Evolutionary conservation across 2,113 vertebrate genomes (phyloP).

Genomic region (Elephas maximus): DNA sequence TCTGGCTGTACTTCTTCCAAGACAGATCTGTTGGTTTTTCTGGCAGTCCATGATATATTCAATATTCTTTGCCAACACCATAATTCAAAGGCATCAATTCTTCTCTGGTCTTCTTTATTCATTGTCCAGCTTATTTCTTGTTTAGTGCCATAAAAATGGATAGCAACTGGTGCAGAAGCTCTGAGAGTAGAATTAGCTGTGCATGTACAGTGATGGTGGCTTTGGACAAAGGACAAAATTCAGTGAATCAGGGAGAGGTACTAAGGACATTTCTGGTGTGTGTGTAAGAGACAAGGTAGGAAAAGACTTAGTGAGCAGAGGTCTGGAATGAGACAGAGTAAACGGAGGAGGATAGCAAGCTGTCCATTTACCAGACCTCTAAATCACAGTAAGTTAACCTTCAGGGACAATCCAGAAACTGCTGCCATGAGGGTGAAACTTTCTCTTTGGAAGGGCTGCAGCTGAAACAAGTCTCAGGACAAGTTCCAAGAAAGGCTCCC

Average conservation of each 20-base stretch:
- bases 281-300: not conserved
- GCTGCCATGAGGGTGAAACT: not conserved
- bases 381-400: not conserved
- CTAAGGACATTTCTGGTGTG: not conserved
- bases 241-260: not conserved
- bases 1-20: too few species aligned
- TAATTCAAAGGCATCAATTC: too few species aligned
- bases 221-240: not conserved
- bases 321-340: not conserved
- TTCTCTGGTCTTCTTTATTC: too few species aligned
- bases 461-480: not conserved
- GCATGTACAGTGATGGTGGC: not conserved
- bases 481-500: not conserved
- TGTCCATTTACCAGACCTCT: not conserved
- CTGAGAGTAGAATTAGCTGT: not conserved
- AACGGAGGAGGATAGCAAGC: not conserved
- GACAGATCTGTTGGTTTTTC: too few species aligned
- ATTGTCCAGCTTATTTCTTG: not conserved
- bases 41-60: too few species aligned
- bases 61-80: too few species aligned
- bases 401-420: not conserved
- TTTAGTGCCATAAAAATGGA: not conserved
- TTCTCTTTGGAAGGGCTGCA: not conserved
- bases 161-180: not conserved
- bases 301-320: not conserved